Base-by-base conservation (phyloP, 2,113 vertebrate genomes). In the Ailurus styani region DNA sequence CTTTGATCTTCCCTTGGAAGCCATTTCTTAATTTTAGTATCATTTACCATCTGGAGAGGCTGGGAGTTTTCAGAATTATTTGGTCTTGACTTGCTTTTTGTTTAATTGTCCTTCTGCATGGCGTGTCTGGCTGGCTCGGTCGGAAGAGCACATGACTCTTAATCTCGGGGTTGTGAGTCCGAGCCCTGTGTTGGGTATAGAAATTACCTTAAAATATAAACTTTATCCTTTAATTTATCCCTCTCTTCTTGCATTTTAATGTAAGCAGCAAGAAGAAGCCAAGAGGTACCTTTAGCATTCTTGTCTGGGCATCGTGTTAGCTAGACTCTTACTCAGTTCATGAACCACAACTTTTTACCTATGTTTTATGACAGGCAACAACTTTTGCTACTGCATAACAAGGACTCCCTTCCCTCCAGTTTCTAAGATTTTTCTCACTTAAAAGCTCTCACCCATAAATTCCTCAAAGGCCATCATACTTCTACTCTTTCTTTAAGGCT, bases 11-110 rank as follows among this genome's bases (percentile, higher is more conserved):
- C n/a, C 86, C 52, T 96, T 77, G n/a, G 62, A 84, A 90, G 50
- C 21, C 7, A 66, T 75, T 94, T 91, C 92, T 83, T 75, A 86
- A 75, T 72, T 90, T 96, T 91, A 64, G 42, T 94, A 29, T 87
- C 27, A 82, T n/a, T 91, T 78, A 78, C 31, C 45, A 18, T 86
- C 79, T 87, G 54, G 82, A 94, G 81, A 72, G 50, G 45, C 45
- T 57, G 13, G 29, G 14, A 57, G 75, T 94, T 96, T 70, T 87
- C 81, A 73, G 60, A 86, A 64, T 73, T 79, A 47, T 40, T 40
- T 31, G 52, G 0, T 72, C 54, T 75, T 81, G 70, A 77, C 50
- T 94, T 42, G 21, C 21, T 86, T 93, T 92, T 90, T 45, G n/a
- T 45, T 83, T 40, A 94, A 90, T n/a, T 81, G 2, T 54, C 31